These are phyloP conservation scores for Catamblyrhynchus diadema DNA, from an alignment of 2,797 vertebrate genomes.

Conservation along the genomic window DNA sequence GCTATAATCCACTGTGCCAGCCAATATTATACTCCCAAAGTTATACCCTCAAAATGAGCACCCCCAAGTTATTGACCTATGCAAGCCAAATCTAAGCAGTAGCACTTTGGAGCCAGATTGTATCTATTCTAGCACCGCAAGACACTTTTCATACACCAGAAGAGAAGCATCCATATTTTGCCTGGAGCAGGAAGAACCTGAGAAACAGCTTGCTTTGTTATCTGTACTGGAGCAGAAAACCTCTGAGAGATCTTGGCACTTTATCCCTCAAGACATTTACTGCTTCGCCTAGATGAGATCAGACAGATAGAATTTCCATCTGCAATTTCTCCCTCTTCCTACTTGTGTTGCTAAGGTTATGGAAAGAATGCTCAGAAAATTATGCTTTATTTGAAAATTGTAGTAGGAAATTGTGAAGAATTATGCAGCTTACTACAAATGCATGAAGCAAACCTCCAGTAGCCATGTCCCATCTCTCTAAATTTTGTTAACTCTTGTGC, in stretches of 20 bases:
- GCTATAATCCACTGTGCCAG: not conserved
- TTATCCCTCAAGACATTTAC: not conserved
- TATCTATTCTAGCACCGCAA: not conserved
- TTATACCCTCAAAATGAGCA: not conserved
- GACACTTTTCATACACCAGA: not conserved
- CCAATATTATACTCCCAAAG: not conserved
- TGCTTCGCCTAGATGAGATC: not conserved
- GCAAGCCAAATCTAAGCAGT: not conserved
- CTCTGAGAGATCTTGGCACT: not conserved
- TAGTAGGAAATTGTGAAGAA: not conserved
- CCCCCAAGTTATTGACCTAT: not conserved
- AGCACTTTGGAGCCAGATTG: not conserved
- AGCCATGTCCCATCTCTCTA: not conserved
- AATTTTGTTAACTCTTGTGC: not conserved
- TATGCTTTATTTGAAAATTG: not conserved
- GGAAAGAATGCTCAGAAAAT: not conserved
- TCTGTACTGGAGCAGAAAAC: not conserved
- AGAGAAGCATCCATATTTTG: not conserved
- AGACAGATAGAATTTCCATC: not conserved
- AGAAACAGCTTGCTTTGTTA: not conserved
- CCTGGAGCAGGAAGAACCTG: not conserved
- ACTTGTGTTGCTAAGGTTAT: conserved; percentile 2
- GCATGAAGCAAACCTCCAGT: not conserved
- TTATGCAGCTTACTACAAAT: not conserved
- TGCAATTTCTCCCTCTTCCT: not conserved